Base-by-base conservation (phyloP, 2,888 invertebrate genomes). In the Diarsia brunnea region DNA sequence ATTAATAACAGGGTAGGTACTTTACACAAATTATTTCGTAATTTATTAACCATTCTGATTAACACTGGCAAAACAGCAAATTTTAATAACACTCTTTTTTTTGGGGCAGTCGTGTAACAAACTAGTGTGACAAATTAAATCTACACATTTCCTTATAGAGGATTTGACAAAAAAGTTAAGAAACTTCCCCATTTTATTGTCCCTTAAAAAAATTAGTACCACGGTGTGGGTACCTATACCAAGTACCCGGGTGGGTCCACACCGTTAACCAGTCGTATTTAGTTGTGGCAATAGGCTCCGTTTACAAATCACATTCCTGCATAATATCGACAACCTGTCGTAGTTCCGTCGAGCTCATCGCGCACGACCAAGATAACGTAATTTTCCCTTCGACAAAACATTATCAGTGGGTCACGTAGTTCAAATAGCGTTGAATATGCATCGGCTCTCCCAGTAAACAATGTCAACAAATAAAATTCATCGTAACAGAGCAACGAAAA, bases 401-500 rank as follows among this genome's bases (percentile, higher is more conserved):
- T 71, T 78, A 75, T 73, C 58, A 31, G 58, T 31, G 65, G 81
- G 74, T 73, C 69, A 65, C 43, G 49, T 64, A 83, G 84, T 74
- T 82, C 72, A 84, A 78, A 64, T 71, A 69, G 27, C 71, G 55
- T 67, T 79, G 63, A 78, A 73, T 75, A 75, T 79, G 83, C 72
- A 81, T 58, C 43, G n/a, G n/a, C 51, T 71, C 69, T 67, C 49
- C 63, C 47, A 53, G 65, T 82, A 83, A 88, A 89, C 86, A 87
- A 84, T 81, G 78, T 84, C 83, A 83, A 87, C 86, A 85, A 85
- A 87, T 87, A 84, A 78, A 88, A 87, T 85, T 85, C 84, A 84
- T 84, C 77, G 82, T 65, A 87, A 85, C 80, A 86, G 67, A 79
- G 70, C 84, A 89, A 90, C 90, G 90, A 91, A 92, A 93, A 92